Percentiles rank a stretch among this genome's conserved stretches.
Evolutionary conservation across 2,888 invertebrate genomes (phyloP).

Genomic region (Himalopsyche japonica): DNA sequence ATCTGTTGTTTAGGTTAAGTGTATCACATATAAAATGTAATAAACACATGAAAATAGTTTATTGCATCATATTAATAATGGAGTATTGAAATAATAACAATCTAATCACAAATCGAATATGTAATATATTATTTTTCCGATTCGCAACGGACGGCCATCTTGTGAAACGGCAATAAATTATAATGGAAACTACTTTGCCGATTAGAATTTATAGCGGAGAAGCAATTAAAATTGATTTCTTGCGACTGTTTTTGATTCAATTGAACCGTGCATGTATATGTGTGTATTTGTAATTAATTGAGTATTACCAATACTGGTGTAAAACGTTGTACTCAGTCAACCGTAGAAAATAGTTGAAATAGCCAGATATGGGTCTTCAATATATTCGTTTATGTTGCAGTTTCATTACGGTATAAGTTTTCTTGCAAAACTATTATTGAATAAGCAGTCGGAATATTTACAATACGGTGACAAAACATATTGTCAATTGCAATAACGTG

Average conservation of each 20-base stretch:
- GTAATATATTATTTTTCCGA: constrained; percentile 1
- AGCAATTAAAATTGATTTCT: constrained; percentile 23
- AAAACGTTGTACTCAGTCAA: background rate
- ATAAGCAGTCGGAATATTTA: background rate
- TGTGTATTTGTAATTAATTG: constrained; percentile 3
- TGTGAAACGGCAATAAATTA: constrained; percentile 25
- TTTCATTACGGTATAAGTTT: background rate
- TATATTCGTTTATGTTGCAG: background rate
- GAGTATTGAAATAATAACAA: background rate
- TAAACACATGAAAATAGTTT: background rate
- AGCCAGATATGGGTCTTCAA: background rate
- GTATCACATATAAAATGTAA: background rate
- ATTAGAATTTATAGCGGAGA: constrained; percentile 25
- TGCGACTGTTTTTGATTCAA: constrained; percentile 5
- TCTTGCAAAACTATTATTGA: background rate
- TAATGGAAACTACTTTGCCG: constrained; percentile 21
- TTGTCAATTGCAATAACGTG: background rate
- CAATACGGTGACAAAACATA: background rate
- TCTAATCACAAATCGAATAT: background rate
- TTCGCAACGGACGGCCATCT: constrained; percentile 17
- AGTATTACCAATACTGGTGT: background rate
- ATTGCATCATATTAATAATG: background rate
- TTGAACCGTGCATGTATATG: background rate
- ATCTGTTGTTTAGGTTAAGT: background rate
- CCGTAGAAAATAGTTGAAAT: background rate